These are phyloP conservation scores for Esox niger DNA, from an alignment of 2,113 vertebrate genomes.

Conservation along the genomic window DNA sequence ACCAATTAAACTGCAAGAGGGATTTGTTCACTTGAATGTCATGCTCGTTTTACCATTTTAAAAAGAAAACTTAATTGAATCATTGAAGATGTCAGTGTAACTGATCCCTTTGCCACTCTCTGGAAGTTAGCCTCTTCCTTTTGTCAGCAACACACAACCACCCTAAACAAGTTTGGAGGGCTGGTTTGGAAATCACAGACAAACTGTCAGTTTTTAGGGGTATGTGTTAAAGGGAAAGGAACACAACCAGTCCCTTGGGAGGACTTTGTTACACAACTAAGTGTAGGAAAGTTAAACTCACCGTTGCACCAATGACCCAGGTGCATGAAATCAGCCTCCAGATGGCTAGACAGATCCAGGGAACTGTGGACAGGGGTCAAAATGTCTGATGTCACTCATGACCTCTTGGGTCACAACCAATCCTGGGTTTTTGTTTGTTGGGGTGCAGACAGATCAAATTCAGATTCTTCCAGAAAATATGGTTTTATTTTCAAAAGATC, in stretches of 20 bases:
- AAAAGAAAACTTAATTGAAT: too few species aligned
- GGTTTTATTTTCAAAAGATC: too few species aligned
- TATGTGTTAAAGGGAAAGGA: neutral
- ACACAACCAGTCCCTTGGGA: neutral
- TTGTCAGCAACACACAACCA: too few species aligned
- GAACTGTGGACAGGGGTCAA: constrained; percentile 12
- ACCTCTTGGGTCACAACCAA: constrained; percentile 1
- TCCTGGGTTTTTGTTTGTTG: neutral
- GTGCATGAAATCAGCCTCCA: constrained; percentile 48
- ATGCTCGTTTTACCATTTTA: too few species aligned
- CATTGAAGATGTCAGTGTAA: too few species aligned
- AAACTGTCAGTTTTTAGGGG: constrained; percentile 6
- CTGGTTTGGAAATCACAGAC: too few species aligned
- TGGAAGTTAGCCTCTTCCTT: too few species aligned
- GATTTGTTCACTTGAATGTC: too few species aligned
- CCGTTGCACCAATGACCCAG: constrained; percentile 56
- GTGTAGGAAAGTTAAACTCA: constrained; percentile 43
- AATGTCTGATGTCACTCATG: constrained; percentile 3
- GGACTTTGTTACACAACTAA: neutral
- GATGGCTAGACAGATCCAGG: constrained; percentile 3
- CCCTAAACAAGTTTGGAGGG: too few species aligned
- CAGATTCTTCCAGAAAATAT: too few species aligned
- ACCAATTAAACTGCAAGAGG: too few species aligned
- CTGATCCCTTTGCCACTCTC: too few species aligned
- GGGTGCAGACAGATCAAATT: neutral